phyloP scores from a whole-genome alignment of 2,888 invertebrate species.

The Phanerotoma sp. region DNA sequence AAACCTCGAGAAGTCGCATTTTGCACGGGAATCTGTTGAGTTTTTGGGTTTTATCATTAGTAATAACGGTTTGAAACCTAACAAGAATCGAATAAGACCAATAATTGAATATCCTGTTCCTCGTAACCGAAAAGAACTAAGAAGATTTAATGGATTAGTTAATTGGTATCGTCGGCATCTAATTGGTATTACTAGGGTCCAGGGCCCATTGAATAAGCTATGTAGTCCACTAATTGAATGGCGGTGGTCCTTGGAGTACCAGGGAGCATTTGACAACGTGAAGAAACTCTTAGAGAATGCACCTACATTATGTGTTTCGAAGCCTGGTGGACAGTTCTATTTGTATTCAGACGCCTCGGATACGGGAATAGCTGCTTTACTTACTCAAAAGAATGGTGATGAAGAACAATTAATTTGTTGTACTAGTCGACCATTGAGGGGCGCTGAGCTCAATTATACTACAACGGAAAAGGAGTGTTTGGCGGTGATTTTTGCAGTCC shows the following conservation, averaged over 20 bases:
- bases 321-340: too few species aligned
- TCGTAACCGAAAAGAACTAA: conserved; percentile 15
- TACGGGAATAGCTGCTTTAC: too few species aligned
- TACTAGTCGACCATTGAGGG: too few species aligned
- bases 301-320: conserved; percentile 19
- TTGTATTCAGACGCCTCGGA: conserved; percentile 27
- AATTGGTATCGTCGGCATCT: conserved; percentile 32
- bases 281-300: conserved; percentile 13
- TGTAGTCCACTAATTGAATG: conserved; percentile 22
- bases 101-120: conserved; percentile 21
- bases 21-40: too few species aligned
- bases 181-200: too few species aligned
- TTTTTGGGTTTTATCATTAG: conserved; percentile 29
- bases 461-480: conserved; percentile 22
- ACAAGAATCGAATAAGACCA: conserved; percentile 27
- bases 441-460: too few species aligned
- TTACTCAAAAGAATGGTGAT: too few species aligned
- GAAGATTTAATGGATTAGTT: conserved; percentile 26
- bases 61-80: conserved; percentile 25
- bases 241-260: conserved; percentile 27
- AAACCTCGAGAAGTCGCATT: too few species aligned
- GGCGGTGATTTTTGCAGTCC: conserved; percentile 22
- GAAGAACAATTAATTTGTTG: conserved; percentile 17
- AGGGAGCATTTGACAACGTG: conserved; percentile 23
- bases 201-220: conserved; percentile 25